Percentiles rank a stretch among this genome's conserved stretches.
phyloP scores from a whole-genome alignment of 2,113 vertebrate genomes.

The Gopherus evgoodei region DNA sequence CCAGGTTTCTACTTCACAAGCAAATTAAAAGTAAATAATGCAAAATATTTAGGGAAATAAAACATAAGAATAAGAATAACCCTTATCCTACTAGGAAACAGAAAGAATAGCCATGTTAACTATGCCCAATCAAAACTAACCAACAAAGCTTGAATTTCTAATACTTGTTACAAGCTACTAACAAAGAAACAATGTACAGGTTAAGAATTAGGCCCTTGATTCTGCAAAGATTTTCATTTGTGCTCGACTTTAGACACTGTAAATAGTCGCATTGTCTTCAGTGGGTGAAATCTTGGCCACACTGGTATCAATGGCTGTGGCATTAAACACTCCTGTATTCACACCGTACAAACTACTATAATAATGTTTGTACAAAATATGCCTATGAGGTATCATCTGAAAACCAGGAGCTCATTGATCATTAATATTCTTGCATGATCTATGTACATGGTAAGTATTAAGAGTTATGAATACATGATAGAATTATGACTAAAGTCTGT shows the following conservation, averaged over 20 bases:
- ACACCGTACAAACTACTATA: not conserved
- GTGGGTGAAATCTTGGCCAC: not conserved
- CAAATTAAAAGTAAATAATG: slow-evolving; percentile 2
- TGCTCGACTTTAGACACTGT: not conserved
- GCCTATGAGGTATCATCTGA: not conserved
- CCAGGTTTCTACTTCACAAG: not conserved
- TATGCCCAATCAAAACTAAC: not conserved
- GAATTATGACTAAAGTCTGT: too few species aligned
- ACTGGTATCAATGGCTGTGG: not conserved
- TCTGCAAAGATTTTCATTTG: not conserved
- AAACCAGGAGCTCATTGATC: not conserved
- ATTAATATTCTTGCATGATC: too few species aligned
- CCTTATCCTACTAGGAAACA: not conserved
- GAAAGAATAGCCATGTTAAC: not conserved
- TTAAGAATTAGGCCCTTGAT: not conserved
- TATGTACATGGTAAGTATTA: too few species aligned
- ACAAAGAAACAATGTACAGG: not conserved
- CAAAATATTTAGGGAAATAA: slow-evolving; percentile 13
- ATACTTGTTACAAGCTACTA: not conserved
- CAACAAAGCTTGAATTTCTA: slow-evolving; percentile 4
- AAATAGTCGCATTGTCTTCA: not conserved
- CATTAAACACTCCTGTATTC: too few species aligned
- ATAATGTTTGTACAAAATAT: not conserved
- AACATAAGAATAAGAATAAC: not conserved
- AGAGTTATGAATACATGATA: too few species aligned